These are phyloP conservation scores for Phylloscopus trochiloides DNA, from an alignment of 2,113 vertebrate species.

Conservation along the genomic window DNA sequence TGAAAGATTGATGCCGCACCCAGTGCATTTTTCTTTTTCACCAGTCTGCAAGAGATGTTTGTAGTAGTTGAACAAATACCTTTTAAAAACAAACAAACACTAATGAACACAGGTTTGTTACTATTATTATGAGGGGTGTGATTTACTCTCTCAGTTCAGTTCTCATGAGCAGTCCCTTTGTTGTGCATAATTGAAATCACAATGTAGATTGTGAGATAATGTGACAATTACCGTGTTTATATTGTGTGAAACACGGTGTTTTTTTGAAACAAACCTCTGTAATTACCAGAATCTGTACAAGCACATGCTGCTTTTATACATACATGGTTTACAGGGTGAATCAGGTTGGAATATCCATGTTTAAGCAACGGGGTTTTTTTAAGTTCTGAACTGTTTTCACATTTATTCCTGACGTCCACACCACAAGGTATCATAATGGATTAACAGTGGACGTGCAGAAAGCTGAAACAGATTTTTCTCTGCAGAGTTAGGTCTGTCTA, in stretches of 20 bases:
- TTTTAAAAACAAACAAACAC: background rate
- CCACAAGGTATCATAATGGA: background rate
- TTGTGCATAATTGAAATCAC: conserved; percentile 47
- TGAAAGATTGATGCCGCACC: conserved; percentile 11
- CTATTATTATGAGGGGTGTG: background rate
- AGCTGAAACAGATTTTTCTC: background rate
- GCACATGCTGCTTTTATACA: background rate
- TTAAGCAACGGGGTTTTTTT: background rate
- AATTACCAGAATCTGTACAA: conserved; percentile 8
- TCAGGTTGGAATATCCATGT: background rate
- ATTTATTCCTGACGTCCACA: background rate
- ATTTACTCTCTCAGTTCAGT: background rate
- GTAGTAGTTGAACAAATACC: conserved; percentile 2
- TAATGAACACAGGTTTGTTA: conserved; percentile 3
- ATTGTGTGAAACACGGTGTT: background rate
- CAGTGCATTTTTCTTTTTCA: background rate
- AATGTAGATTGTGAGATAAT: conserved; percentile 42
- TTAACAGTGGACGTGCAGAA: background rate
- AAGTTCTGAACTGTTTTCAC: background rate
- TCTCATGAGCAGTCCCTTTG: conserved; percentile 30
- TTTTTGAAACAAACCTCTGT: conserved; percentile 18
- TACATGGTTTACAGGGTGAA: background rate
- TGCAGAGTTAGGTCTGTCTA: rapidly evolving
- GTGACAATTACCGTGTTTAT: conserved; percentile 25
- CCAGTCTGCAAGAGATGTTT: background rate